Percentiles rank a stretch among this genome's conserved stretches.
These are phyloP conservation scores for Lasioglossum zephyrum DNA, from an alignment of 2,888 invertebrate genomes.

Conservation along the genomic window DNA sequence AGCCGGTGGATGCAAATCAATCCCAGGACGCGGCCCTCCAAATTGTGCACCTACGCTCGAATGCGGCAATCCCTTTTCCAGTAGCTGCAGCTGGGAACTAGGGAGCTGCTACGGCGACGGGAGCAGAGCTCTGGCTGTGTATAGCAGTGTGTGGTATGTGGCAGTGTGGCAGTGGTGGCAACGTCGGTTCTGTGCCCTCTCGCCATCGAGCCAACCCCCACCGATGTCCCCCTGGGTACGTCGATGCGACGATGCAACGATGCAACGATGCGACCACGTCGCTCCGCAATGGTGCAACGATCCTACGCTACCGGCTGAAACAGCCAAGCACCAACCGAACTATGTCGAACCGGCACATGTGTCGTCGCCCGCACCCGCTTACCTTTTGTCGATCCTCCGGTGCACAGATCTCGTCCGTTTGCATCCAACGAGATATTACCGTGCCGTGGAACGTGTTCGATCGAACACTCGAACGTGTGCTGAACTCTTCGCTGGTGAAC, in stretches of 20 bases:
- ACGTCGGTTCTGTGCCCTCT: constrained; percentile 2
- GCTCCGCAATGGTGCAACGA: constrained; percentile 24
- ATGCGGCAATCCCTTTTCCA: constrained; percentile 80
- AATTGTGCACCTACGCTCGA: constrained; percentile 79
- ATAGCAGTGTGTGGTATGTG: background rate
- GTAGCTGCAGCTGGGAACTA: constrained; percentile 57
- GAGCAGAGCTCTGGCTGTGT: background rate
- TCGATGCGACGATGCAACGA: constrained; percentile 60
- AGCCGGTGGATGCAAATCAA: constrained; percentile 83
- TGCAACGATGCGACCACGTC: constrained; percentile 14
- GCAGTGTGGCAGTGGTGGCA: background rate
- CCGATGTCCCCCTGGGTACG: constrained; percentile 73
- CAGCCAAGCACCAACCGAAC: background rate
- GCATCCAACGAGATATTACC: background rate
- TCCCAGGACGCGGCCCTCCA: constrained; percentile 78
- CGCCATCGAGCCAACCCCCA: constrained; percentile 43
- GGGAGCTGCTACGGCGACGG: constrained; percentile 39
- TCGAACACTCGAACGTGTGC: background rate
- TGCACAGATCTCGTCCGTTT: background rate
- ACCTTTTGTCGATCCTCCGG: constrained; percentile 2
- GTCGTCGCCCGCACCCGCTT: background rate
- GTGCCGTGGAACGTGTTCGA: background rate
- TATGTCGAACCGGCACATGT: background rate
- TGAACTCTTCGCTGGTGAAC: background rate
- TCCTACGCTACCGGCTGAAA: constrained; percentile 5